These are phyloP conservation scores for Porites evermanni DNA, from an alignment of 92 coral and sea anemone genomes.

Conservation along the genomic window DNA sequence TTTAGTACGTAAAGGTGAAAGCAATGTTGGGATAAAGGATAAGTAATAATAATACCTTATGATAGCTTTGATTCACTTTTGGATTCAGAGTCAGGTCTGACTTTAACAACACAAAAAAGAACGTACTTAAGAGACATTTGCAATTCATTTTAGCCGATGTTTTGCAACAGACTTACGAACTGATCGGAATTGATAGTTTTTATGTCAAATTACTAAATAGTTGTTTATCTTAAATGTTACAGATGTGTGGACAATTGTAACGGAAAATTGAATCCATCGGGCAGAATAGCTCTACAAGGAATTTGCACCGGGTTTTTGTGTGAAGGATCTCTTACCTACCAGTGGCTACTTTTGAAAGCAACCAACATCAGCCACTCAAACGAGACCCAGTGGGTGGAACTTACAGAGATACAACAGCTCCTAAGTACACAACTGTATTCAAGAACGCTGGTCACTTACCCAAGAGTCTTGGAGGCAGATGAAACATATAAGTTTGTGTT, in stretches of 20 bases:
- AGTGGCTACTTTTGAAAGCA: constrained; percentile 14
- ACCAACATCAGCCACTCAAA: not conserved
- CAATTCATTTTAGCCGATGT: no score
- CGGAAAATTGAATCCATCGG: constrained; percentile 55
- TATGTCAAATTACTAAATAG: no score
- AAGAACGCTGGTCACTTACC: constrained; percentile 38
- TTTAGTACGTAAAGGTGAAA: no score
- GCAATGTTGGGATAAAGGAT: no score
- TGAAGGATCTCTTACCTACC: constrained; percentile 33
- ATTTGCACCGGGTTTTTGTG: constrained; percentile 53
- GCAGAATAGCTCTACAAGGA: constrained; percentile 55
- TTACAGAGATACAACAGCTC: not conserved
- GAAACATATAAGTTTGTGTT: constrained; percentile 27
- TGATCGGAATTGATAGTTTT: no score
- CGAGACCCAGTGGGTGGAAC: not conserved
- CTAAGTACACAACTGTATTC: constrained; percentile 32
- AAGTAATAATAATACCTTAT: no score
- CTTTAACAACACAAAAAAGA: no score
- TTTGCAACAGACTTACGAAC: no score
- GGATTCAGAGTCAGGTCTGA: no score
- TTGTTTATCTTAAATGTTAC: not conserved
- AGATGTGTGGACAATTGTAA: constrained; percentile 78
- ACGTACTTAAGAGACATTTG: no score
- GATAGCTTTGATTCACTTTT: no score
- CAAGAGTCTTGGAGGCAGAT: constrained; percentile 24